phyloP scores from a whole-genome alignment of 2,113 vertebrate genomes.

The Chloroceryle aenea region DNA sequence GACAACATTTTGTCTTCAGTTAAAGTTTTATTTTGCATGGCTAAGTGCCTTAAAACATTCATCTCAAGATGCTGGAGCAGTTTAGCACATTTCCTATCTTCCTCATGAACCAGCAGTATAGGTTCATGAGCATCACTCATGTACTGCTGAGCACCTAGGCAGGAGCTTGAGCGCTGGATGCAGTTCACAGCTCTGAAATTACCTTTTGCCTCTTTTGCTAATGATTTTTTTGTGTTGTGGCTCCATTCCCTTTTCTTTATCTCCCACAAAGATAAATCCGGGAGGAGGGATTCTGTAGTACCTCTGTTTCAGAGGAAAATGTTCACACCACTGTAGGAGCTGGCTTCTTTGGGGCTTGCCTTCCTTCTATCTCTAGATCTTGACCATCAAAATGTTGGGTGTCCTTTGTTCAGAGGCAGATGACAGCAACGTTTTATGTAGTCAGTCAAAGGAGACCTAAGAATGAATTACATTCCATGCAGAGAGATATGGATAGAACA shows the following conservation, averaged over 20 bases:
- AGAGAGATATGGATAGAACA: not conserved
- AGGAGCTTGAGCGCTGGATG: not conserved
- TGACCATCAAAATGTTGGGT: not conserved
- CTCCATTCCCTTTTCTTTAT: not conserved
- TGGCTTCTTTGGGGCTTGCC: not conserved
- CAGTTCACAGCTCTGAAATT: not conserved
- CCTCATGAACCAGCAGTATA: not conserved
- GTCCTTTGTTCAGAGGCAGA: not conserved
- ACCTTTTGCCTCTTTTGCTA: not conserved
- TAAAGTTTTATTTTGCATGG: not conserved
- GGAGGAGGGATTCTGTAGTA: not conserved
- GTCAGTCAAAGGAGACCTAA: not conserved
- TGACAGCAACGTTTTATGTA: not conserved
- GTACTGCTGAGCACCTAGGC: not conserved
- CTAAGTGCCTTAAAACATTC: not conserved
- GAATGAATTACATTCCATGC: not conserved
- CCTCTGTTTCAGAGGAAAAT: not conserved
- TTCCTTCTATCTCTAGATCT: not conserved
- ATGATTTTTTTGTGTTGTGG: not conserved
- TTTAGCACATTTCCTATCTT: not conserved
- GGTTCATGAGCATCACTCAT: not conserved
- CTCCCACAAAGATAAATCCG: not conserved
- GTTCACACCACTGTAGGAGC: not conserved
- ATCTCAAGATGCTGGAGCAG: not conserved
- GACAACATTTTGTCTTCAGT: not conserved